These are phyloP conservation scores for Diorhabda carinulata DNA, from an alignment of 1,140 invertebrate species.

Conservation along the genomic window DNA sequence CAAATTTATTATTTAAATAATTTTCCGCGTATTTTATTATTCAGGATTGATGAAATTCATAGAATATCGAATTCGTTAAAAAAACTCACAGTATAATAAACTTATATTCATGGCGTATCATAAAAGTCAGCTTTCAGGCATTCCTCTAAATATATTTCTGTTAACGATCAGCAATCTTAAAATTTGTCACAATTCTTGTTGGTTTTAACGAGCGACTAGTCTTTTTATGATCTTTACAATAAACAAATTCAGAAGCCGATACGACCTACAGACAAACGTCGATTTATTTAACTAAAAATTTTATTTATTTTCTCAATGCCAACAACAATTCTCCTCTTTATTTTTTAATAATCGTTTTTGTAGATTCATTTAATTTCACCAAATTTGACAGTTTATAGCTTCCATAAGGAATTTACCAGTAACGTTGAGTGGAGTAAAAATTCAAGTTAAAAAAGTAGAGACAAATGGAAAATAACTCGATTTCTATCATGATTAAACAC, in stretches of 20 bases:
- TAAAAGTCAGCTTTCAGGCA: background rate
- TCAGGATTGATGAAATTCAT: too few relatives aligned
- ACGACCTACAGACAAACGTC: background rate
- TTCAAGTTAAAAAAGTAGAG: too few relatives aligned
- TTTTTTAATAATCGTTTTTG: too few relatives aligned
- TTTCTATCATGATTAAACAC: too few relatives aligned
- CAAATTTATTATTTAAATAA: too few relatives aligned
- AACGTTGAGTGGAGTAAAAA: too few relatives aligned
- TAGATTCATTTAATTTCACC: too few relatives aligned
- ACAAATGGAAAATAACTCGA: too few relatives aligned
- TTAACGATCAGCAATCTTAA: background rate
- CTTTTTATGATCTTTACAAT: slow-evolving; percentile 1
- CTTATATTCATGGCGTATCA: background rate
- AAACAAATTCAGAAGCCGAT: background rate
- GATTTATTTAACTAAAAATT: background rate
- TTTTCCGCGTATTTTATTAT: too few relatives aligned
- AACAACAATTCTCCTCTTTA: slow-evolving; percentile 1
- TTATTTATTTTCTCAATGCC: background rate
- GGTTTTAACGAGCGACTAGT: background rate
- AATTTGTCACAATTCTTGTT: background rate
- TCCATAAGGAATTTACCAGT: too few relatives aligned
- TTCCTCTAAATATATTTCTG: background rate
- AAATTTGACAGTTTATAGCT: too few relatives aligned
- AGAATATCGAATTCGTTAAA: slow-evolving; percentile 28
- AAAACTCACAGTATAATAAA: slow-evolving; percentile 22